Evolutionary conservation across 2,888 invertebrate species (phyloP).

Genomic region (Leptinotarsa juncta): DNA sequence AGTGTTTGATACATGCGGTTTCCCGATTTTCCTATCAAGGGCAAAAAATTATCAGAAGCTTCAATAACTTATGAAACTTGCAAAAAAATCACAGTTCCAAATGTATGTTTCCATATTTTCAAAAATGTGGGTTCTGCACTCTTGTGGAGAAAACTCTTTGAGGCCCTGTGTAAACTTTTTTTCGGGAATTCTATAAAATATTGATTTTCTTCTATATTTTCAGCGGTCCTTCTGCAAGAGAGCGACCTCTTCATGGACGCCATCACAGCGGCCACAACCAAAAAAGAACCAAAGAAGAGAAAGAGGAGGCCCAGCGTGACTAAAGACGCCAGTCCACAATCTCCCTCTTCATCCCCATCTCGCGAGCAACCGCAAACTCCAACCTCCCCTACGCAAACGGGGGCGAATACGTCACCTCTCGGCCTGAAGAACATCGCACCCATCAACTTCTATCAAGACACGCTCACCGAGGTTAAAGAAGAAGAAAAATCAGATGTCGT

Average conservation of each 20-base stretch:
- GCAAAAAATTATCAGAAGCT: too few species aligned
- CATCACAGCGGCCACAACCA: constrained; percentile 80
- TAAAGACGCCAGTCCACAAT: constrained; percentile 69
- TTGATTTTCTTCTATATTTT: constrained; percentile 34
- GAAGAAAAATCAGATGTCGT: constrained; percentile 52
- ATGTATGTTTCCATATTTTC: too few species aligned
- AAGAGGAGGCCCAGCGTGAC: constrained; percentile 79
- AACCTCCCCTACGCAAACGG: constrained; percentile 50
- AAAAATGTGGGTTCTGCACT: too few species aligned
- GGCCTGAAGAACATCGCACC: constrained; percentile 70
- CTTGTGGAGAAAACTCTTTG: too few species aligned
- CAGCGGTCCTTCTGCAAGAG: constrained; percentile 83
- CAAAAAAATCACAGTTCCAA: too few species aligned
- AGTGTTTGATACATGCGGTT: too few species aligned
- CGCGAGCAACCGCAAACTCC: constrained; percentile 54
- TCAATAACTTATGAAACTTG: too few species aligned
- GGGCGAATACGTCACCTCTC: constrained; percentile 56
- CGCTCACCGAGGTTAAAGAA: constrained; percentile 68
- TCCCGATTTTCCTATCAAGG: too few species aligned
- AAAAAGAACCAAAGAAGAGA: constrained; percentile 81
- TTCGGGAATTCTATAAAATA: not conserved
- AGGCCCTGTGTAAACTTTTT: too few species aligned
- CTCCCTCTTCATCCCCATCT: constrained; percentile 56
- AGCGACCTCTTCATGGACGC: constrained; percentile 96
- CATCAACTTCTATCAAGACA: constrained; percentile 91